Base-by-base conservation (phyloP, 2,888 invertebrate genomes). In the Merodon equestris region DNA sequence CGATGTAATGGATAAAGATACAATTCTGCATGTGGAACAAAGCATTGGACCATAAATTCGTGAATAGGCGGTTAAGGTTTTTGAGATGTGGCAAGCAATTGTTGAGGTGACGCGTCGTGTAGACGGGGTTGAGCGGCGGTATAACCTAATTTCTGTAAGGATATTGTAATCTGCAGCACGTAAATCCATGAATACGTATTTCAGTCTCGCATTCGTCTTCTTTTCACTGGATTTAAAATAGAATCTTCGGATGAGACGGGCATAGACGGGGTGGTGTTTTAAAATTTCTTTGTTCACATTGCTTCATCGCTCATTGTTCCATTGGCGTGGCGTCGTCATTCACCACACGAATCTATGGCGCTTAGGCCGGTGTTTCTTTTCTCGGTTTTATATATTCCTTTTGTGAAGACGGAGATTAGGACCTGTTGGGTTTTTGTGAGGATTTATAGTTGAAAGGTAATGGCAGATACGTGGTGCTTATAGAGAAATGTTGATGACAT, bases 1-100 rank as follows among this genome's bases (percentile, higher is more conserved):
- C 79, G 76, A 82, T 81, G 66, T 82, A 82, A 83, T 83, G 82
- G 76, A 75, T 82, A 83, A 82, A 83, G 81, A 82, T 83, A 83
- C 82, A 77, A 74, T 79, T 82, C 79, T 82, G 81, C 82, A 82
- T 83, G 74, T 71, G 74, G 76, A 82, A 76, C 75, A 81, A 83
- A 71, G 68, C 73, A 57, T 63, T 72, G 47, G 71, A 70, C 73
- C 70, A 64, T 74, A 75, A 81, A 81, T 71, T 75, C 61, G 75
- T 34, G 71, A 74, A 70, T 66, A 60, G 73, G 81, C 63, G 58
- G 40, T 40, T 27, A 27, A 27, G 27, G 27, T 27, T 27, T n/a
- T 27, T 27, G 27, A 27, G 7, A 27, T 27, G 27, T 27, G 27
- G 27, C 27, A 27, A 27, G 42, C 34, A 54, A 45, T 50, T 40